These are phyloP conservation scores for cat (Felis catus) DNA, from an alignment of 2,113 vertebrate species.

Conservation along the genomic window F.catus_Fca126_mat1.0 CM031412.1:49334001-49334500, in stretches of 20 bases:
- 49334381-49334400: conserved; percentile 50
- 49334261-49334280: conserved; percentile 44
- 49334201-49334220: background rate
- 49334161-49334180: conserved; percentile 33
- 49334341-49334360: conserved; percentile 64
- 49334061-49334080: background rate
- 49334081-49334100: conserved; percentile 33
- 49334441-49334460: conserved; percentile 55
- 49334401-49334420: background rate
- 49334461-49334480: conserved; percentile 39
- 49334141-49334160: background rate
- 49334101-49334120: background rate
- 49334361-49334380: conserved; percentile 22
- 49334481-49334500: conserved; percentile 42
- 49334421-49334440: conserved; percentile 64
- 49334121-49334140: conserved; percentile 66
- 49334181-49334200: background rate
- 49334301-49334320: conserved; percentile 55
- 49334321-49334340: conserved; percentile 61
- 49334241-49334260: conserved; percentile 46
- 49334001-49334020: background rate
- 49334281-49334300: conserved; percentile 24
- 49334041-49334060: background rate
- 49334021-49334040: background rate
- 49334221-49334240: conserved; percentile 60